These are phyloP conservation scores for Siniperca scherzeri DNA, from an alignment of 2,797 vertebrate genomes.

Conservation along the genomic window DNA sequence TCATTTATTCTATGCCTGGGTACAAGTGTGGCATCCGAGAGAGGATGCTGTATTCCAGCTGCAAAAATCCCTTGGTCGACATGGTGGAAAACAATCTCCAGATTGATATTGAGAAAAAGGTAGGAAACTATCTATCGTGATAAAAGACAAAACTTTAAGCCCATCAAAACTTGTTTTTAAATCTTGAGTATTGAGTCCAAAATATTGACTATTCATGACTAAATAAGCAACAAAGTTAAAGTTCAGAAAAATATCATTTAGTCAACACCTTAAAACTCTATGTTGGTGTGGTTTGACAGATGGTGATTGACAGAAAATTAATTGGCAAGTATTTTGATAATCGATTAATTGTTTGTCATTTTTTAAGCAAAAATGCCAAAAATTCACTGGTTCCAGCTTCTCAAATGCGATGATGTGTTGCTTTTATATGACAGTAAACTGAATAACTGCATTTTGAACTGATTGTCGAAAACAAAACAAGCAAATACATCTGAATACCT, in stretches of 20 bases:
- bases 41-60: slow-evolving; percentile 99
- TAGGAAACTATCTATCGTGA: slow-evolving; percentile 59
- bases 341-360: no score
- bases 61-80: slow-evolving; percentile 94
- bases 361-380: no score
- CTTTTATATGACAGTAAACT: background rate
- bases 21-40: slow-evolving; percentile 96
- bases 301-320: no score
- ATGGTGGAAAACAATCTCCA: slow-evolving; percentile 91
- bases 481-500: background rate
- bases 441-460: background rate
- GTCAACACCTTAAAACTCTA: background rate
- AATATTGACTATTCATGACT: background rate
- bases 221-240: background rate
- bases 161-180: background rate
- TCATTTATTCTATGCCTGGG: slow-evolving; percentile 99
- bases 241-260: background rate
- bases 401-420: background rate
- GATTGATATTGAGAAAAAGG: slow-evolving; percentile 95
- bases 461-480: background rate
- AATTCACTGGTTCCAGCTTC: no score
- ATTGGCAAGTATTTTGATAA: no score
- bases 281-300: background rate
- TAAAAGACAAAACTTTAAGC: background rate
- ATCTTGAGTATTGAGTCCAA: background rate